Conservation (phyloP, 2,113 vertebrate species). For the Balaenoptera acutorostrata region DNA sequence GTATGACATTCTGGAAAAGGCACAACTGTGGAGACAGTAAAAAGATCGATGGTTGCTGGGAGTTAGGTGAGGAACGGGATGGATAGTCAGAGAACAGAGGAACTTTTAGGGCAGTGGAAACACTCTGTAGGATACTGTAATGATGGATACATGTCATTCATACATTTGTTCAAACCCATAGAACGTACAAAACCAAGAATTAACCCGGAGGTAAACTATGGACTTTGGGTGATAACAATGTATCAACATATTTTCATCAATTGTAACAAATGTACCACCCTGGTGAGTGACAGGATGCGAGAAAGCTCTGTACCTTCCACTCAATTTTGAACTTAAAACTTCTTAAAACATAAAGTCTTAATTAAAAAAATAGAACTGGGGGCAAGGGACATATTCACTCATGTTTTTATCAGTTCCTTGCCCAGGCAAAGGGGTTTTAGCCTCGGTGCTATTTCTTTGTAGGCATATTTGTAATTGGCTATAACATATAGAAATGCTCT, state of each 20-base stretch:
- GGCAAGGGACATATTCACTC: background rate
- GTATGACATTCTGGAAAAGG: background rate
- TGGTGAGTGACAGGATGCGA: accelerated
- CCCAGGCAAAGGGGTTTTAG: background rate
- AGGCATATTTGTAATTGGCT: background rate
- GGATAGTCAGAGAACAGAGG: background rate
- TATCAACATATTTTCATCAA: no score
- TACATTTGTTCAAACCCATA: background rate
- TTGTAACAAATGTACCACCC: background rate
- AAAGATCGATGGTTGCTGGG: background rate
- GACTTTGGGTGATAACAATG: background rate
- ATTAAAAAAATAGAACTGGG: background rate
- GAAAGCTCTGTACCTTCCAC: background rate
- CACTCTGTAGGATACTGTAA: background rate
- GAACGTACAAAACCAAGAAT: background rate
- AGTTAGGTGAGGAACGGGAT: background rate
- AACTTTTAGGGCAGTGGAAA: background rate
- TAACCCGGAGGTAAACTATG: background rate
- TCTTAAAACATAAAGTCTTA: background rate
- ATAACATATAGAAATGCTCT: background rate
- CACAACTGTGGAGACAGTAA: background rate
- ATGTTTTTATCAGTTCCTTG: background rate
- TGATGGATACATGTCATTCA: background rate
- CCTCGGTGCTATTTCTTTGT: background rate
- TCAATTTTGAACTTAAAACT: background rate